These are phyloP conservation scores for Zaprionus inermis DNA, from an alignment of 1,140 invertebrate genomes.

Conservation along the genomic window DNA sequence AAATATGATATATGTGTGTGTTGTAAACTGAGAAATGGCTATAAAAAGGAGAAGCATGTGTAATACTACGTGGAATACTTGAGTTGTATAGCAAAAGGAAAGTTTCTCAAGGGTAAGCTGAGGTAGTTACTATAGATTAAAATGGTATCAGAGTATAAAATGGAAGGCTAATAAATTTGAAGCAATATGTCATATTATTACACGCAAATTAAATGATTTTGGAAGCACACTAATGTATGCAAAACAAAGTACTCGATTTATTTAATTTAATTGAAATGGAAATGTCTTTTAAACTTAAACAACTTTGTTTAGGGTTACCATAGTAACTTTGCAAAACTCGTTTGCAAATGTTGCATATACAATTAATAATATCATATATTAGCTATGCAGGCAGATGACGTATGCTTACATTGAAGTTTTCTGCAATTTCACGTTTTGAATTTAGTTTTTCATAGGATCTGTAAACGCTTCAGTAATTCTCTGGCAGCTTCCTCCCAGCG, in stretches of 20 bases:
- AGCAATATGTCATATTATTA: too few relatives aligned
- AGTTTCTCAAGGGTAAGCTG: too few relatives aligned
- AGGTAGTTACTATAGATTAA: too few relatives aligned
- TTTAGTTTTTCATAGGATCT: neutral
- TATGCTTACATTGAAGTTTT: neutral
- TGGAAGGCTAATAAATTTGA: too few relatives aligned
- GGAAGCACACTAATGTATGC: too few relatives aligned
- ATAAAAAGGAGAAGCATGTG: neutral
- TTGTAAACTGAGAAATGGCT: neutral
- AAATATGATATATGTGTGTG: neutral
- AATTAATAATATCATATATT: neutral
- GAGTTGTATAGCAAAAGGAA: neutral
- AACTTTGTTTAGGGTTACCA: neutral
- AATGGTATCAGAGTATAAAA: too few relatives aligned
- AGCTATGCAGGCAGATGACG: neutral
- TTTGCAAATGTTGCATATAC: neutral
- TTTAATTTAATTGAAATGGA: neutral
- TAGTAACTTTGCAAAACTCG: too few relatives aligned
- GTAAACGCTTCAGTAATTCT: neutral
- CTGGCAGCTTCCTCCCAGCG: neutral
- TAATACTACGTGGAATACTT: neutral
- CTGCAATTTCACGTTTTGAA: conserved; percentile 2
- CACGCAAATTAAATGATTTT: too few relatives aligned
- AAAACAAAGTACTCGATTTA: too few relatives aligned
- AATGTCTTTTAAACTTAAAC: neutral